phyloP scores from a whole-genome alignment of 2,888 invertebrate genomes.

The Catocala sponsa region DNA sequence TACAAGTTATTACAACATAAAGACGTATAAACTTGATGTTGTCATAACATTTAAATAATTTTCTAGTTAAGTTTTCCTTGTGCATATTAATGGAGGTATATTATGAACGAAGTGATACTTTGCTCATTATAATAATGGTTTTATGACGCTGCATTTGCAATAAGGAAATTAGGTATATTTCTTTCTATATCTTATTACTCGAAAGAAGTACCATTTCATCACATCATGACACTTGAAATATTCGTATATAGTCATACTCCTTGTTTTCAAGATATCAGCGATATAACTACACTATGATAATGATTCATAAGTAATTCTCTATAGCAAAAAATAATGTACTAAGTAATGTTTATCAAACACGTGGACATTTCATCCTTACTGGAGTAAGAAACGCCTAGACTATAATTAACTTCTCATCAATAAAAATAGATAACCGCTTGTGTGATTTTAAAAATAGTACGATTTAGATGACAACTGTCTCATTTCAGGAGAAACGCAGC shows the following conservation, averaged over 20 bases:
- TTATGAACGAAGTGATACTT: too few species aligned
- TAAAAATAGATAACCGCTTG: conserved; percentile 29
- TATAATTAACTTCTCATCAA: conserved; percentile 16
- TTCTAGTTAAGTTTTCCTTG: conserved; percentile 1
- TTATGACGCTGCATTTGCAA: too few species aligned
- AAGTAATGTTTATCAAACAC: conserved; percentile 2
- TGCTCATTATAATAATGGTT: too few species aligned
- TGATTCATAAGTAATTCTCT: too few species aligned
- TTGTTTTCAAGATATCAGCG: conserved; percentile 28
- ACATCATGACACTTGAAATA: not conserved
- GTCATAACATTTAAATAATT: too few species aligned
- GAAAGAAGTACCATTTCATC: not conserved
- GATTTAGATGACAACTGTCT: conserved; percentile 18
- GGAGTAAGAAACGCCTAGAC: conserved; percentile 4
- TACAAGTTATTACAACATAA: too few species aligned
- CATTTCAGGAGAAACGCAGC: conserved; percentile 83
- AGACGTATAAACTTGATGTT: too few species aligned
- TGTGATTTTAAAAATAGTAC: conserved; percentile 30
- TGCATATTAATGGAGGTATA: not conserved
- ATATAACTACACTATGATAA: conserved; percentile 10
- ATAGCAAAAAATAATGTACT: conserved; percentile 20
- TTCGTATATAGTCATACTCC: conserved; percentile 2
- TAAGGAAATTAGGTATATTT: too few species aligned
- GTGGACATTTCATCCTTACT: conserved; percentile 2
- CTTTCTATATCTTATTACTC: too few species aligned